These are phyloP conservation scores for Pangasianodon gigas DNA, from an alignment of 2,113 vertebrate genomes.

Conservation along the genomic window DNA sequence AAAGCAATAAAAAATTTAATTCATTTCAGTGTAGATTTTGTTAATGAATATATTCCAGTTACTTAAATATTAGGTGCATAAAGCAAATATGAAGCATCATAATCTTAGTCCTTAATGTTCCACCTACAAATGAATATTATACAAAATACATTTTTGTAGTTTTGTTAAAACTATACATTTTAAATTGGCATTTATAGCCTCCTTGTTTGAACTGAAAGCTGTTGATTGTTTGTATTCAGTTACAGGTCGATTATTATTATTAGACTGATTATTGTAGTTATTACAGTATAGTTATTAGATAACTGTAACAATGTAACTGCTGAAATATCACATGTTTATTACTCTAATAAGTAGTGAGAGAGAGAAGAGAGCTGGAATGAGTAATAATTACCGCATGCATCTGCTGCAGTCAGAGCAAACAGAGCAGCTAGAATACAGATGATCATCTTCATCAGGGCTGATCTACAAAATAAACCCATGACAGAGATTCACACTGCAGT, in stretches of 20 bases:
- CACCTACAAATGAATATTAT: not conserved
- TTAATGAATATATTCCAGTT: not conserved
- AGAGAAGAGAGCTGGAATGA: not conserved
- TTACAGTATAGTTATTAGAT: not conserved
- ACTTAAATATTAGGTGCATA: not conserved
- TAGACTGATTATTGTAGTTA: not conserved
- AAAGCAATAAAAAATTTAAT: no score
- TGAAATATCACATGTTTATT: not conserved
- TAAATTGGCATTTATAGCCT: not conserved
- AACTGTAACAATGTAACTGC: not conserved
- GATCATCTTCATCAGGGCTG: slow-evolving; percentile 57
- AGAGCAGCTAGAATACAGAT: slow-evolving; percentile 58
- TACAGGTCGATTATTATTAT: not conserved
- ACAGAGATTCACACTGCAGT: no score
- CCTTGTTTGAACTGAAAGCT: not conserved
- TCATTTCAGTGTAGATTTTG: not conserved
- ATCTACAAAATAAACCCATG: slow-evolving; percentile 47
- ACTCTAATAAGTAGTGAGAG: not conserved
- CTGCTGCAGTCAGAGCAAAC: slow-evolving; percentile 59
- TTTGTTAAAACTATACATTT: not conserved
- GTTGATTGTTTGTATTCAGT: not conserved
- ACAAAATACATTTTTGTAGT: not conserved
- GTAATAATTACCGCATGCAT: slow-evolving; percentile 64
- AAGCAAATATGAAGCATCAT: not conserved
- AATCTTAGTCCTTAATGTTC: not conserved